phyloP scores from a whole-genome alignment of 2,797 vertebrate species.

The Neomorphus geoffroyi region DNA sequence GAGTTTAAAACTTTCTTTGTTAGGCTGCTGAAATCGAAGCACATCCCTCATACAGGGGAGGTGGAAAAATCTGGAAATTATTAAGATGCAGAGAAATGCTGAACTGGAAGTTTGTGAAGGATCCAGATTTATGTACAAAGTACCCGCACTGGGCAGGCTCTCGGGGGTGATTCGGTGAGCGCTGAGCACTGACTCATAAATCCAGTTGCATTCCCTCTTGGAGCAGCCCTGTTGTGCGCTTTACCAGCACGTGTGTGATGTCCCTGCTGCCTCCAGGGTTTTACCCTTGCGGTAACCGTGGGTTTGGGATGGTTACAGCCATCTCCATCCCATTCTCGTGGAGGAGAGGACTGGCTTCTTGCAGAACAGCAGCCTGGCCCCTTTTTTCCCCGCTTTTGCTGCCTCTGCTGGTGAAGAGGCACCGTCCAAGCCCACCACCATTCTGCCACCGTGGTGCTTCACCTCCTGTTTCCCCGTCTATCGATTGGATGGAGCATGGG shows the following conservation, averaged over 20 bases:
- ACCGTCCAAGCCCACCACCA: rapidly evolving
- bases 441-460: rapidly evolving
- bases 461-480: background rate
- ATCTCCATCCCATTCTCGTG: rapidly evolving
- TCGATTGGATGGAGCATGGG: background rate
- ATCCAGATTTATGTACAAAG: background rate
- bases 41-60: background rate
- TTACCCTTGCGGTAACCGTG: rapidly evolving
- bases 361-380: background rate
- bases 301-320: background rate
- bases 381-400: background rate
- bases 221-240: rapidly evolving
- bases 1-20: constrained; percentile 48
- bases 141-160: background rate
- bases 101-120: background rate
- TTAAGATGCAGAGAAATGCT: background rate
- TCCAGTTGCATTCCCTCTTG: background rate
- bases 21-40: background rate
- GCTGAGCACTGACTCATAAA: background rate
- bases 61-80: constrained; percentile 35
- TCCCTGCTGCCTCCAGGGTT: background rate
- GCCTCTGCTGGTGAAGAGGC: background rate
- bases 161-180: rapidly evolving
- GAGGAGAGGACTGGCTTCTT: background rate
- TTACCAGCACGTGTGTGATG: rapidly evolving